Conservation (phyloP, 2,797 vertebrate species). For the Sebastes nivosus region DNA sequence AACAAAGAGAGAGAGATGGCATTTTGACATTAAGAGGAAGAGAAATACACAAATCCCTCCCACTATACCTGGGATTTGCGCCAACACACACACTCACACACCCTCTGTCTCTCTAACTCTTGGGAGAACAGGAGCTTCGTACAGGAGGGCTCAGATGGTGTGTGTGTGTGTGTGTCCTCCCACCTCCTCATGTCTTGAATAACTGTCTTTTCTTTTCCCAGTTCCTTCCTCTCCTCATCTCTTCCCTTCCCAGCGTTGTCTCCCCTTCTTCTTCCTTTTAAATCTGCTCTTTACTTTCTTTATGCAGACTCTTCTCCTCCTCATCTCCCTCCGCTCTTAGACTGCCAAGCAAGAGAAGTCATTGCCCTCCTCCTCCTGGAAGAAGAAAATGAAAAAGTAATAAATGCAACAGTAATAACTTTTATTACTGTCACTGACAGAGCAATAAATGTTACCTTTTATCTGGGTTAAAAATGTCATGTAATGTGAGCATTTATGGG, state of each 20-base stretch:
- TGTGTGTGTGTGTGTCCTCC: slow-evolving; percentile 21
- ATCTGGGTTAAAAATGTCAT: background rate
- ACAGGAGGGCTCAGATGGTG: slow-evolving; percentile 39
- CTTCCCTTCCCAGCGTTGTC: slow-evolving; percentile 10
- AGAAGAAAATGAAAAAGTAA: background rate
- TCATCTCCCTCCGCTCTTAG: background rate
- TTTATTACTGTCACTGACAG: background rate
- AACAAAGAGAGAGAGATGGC: slow-evolving; percentile 44
- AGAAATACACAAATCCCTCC: slow-evolving; percentile 58
- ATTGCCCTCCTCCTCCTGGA: background rate
- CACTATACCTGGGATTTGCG: slow-evolving; percentile 63
- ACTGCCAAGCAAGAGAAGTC: background rate
- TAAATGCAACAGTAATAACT: background rate
- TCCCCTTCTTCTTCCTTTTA: background rate
- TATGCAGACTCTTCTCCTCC: background rate
- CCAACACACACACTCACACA: slow-evolving; percentile 41
- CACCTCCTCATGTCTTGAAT: slow-evolving; percentile 47
- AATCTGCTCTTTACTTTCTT: background rate
- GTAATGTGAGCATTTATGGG: background rate
- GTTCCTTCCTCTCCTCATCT: slow-evolving; percentile 24
- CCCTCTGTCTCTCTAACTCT: slow-evolving; percentile 38
- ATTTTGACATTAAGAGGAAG: slow-evolving; percentile 70
- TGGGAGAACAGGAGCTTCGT: slow-evolving; percentile 43
- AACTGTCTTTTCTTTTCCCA: slow-evolving; percentile 7
- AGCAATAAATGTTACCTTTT: background rate